Conservation (phyloP, 92 coral and sea anemone species). For the Bergia sp. region DNA sequence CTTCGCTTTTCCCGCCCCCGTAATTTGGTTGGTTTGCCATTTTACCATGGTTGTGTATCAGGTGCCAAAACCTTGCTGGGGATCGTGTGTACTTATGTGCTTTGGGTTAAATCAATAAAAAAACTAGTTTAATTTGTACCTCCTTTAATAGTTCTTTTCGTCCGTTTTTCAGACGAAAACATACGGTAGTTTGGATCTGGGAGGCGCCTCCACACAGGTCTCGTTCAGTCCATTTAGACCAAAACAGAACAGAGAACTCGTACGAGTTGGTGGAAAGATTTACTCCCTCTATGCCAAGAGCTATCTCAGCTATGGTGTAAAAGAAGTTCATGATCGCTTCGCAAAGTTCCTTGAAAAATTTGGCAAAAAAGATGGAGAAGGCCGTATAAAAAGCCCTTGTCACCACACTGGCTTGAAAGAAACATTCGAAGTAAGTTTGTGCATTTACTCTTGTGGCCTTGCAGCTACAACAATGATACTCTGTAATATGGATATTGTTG, state of each 20-base stretch:
- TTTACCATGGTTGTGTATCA: too few relatives aligned
- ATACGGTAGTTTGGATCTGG: slow-evolving; percentile 49
- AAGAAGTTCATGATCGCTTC: slow-evolving; percentile 41
- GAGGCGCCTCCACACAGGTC: slow-evolving; percentile 52
- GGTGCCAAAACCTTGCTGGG: too few relatives aligned
- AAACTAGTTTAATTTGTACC: too few relatives aligned
- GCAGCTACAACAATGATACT: too few relatives aligned
- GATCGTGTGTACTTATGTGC: too few relatives aligned
- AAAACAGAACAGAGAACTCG: not conserved
- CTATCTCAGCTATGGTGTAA: slow-evolving; percentile 43
- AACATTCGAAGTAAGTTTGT: slow-evolving; percentile 25
- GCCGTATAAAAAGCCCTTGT: slow-evolving; percentile 42
- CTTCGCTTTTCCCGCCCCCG: too few relatives aligned
- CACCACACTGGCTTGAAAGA: slow-evolving; percentile 41
- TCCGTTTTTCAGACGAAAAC: not conserved
- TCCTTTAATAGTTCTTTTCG: too few relatives aligned
- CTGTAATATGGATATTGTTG: too few relatives aligned
- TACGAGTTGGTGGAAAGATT: not conserved
- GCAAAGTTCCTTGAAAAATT: slow-evolving; percentile 3
- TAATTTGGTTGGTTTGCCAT: too few relatives aligned
- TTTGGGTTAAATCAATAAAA: too few relatives aligned
- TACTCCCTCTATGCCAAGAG: slow-evolving; percentile 42
- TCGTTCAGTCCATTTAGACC: slow-evolving; percentile 9
- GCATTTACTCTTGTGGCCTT: not conserved
- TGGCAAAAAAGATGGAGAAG: slow-evolving; percentile 27